Evolutionary conservation across 2,888 invertebrate genomes (phyloP), one percentile per base, ranked within the genome.

Genomic region (Tineola bisselliella): DNA sequence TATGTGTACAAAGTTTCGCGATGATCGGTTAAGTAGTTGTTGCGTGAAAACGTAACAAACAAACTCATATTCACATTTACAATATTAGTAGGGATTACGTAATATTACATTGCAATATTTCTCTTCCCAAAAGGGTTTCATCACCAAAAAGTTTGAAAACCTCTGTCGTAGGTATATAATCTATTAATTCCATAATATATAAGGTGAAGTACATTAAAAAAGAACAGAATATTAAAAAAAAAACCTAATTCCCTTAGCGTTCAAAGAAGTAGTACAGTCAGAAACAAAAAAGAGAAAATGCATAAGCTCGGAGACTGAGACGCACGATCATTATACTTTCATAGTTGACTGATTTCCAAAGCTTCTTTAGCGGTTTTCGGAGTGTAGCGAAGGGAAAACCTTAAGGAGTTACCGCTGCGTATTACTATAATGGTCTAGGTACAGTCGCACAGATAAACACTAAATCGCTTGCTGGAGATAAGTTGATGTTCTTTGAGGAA

Each of bases 311-410:
- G 65, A 66, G 68, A 67, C 65, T 62, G 66, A 68, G 67, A 65
- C 67, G 68, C 72, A 65, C 67, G 71, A 81, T 83, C 84, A 82
- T 84, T 84, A 84, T 83, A 84, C 74, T 79, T 82, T 84, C 77
- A 84, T 81, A 81, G 78, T 68, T 75, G 82, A 77, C 68, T 79
- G 81, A 65, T 70, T 76, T 69, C 72, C 75, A 78, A 78, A 78
- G 77, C 79, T 76, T 77, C 73, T 70, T 75, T 72, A 70, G 68
- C 68, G 73, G 70, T 68, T 60, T 48, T 63, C 62, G 70, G 33
- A 58, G 58, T 54, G 54, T 54, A 54, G 54, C 54, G 54, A 54
- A 58, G 56, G 56, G 56, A 56, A 13, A 18, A 71, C 76, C 74
- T 76, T 70, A 66, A 66, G 67, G 64, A 70, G 64, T 70, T 70